phyloP scores from a whole-genome alignment of 2,113 vertebrate genomes.

The Gulo gulo region DNA sequence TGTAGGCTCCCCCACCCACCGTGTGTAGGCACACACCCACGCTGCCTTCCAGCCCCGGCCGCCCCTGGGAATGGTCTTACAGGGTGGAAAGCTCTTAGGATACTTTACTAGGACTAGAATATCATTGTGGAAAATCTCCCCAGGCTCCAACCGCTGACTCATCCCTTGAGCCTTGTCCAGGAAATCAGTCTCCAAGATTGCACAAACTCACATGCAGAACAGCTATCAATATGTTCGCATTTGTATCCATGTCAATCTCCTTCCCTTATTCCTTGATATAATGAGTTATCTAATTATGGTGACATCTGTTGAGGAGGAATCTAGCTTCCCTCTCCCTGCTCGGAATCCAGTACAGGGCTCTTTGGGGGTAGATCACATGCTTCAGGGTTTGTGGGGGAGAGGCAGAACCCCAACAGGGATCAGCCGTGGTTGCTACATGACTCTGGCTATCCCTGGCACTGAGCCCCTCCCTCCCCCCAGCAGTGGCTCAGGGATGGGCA shows the following conservation, averaged over 20 bases:
- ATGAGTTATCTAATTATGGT: slow-evolving; percentile 85
- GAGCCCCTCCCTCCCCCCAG: background rate
- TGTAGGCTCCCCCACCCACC: background rate
- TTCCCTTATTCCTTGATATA: slow-evolving; percentile 83
- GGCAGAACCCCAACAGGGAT: slow-evolving; percentile 1
- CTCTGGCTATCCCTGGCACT: background rate
- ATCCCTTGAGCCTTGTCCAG: slow-evolving; percentile 65
- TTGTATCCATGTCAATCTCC: slow-evolving; percentile 82
- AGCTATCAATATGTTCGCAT: slow-evolving; percentile 82
- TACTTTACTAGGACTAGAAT: slow-evolving; percentile 67
- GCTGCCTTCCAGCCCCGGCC: background rate
- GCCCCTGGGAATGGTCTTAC: slow-evolving; percentile 54
- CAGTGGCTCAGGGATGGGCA: background rate
- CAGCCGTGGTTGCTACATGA: background rate
- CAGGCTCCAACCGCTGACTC: slow-evolving; percentile 74
- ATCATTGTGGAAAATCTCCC: slow-evolving; percentile 79
- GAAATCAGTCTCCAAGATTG: slow-evolving; percentile 72
- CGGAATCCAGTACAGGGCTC: slow-evolving; percentile 57
- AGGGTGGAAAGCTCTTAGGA: slow-evolving; percentile 54
- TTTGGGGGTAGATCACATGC: slow-evolving; percentile 49
- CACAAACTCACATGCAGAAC: slow-evolving; percentile 75
- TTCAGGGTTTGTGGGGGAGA: slow-evolving; percentile 37
- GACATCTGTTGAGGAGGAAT: slow-evolving; percentile 80
- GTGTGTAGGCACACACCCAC: background rate
- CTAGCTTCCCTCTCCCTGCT: slow-evolving; percentile 69